phyloP scores from a whole-genome alignment of 1,140 invertebrate species.

The Diachasma alloeum region DNA sequence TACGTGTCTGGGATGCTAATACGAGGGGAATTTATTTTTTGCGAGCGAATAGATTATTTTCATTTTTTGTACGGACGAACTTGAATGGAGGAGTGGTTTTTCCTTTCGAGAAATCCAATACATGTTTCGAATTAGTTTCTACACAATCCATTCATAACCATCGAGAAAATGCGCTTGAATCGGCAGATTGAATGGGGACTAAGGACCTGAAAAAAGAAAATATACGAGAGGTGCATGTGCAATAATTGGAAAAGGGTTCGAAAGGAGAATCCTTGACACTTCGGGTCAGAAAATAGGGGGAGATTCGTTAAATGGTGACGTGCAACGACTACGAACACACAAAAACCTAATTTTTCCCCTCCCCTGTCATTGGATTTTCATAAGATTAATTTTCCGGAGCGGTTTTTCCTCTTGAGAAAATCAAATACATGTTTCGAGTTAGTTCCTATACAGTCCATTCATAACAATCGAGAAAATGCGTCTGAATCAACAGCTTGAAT shows the following conservation, averaged over 20 bases:
- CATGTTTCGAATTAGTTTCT: background rate
- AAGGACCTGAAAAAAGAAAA: background rate
- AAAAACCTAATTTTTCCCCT: background rate
- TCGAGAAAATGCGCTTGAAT: background rate
- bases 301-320: background rate
- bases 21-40: background rate
- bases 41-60: background rate
- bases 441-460: background rate
- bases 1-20: background rate
- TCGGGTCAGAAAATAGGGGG: background rate
- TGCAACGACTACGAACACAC: constrained; percentile 3
- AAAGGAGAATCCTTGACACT: background rate
- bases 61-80: background rate
- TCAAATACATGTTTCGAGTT: background rate
- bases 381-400: too few relatives aligned
- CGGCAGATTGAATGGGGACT: background rate
- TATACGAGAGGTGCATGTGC: background rate
- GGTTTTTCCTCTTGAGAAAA: background rate
- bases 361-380: too few relatives aligned
- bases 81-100: background rate
- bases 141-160: background rate
- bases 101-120: background rate
- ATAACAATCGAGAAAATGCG: background rate
- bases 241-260: background rate
- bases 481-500: background rate